Conservation (phyloP, 1,140 invertebrate genomes). For the Cydia strobilella region DNA sequence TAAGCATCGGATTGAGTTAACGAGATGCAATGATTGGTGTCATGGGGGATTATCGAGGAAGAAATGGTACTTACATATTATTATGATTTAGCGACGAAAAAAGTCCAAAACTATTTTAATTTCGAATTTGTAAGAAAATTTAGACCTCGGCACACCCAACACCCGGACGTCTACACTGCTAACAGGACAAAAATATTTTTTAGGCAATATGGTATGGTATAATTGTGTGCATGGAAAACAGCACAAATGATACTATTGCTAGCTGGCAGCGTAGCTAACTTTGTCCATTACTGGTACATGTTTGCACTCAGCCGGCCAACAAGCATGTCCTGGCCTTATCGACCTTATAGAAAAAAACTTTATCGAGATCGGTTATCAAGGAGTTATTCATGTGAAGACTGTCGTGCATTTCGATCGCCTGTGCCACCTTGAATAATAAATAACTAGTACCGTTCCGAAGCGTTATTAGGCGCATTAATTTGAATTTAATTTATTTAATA, state of each 20-base stretch:
- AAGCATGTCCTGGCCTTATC: background rate
- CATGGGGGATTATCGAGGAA: background rate
- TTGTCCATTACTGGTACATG: too few relatives aligned
- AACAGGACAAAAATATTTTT: too few relatives aligned
- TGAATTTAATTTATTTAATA: constrained; percentile 13
- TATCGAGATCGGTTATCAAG: background rate
- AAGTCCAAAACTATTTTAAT: too few relatives aligned
- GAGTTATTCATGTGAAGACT: constrained; percentile 1
- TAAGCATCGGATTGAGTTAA: background rate
- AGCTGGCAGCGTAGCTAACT: too few relatives aligned
- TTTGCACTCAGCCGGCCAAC: too few relatives aligned
- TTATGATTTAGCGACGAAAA: too few relatives aligned
- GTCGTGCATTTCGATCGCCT: constrained; percentile 13
- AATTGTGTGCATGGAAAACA: too few relatives aligned
- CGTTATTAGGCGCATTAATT: constrained; percentile 19
- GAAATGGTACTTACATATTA: background rate
- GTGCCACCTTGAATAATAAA: constrained; percentile 44
- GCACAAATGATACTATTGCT: too few relatives aligned
- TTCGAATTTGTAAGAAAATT: too few relatives aligned
- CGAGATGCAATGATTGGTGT: constrained; percentile 4
- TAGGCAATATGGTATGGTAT: too few relatives aligned
- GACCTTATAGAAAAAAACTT: background rate
- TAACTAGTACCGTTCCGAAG: constrained; percentile 41
- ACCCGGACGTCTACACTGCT: too few relatives aligned
- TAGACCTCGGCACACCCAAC: too few relatives aligned